Evolutionary conservation across 2,797 vertebrate species (phyloP).

Genomic region (Girardinus metallicus): DNA sequence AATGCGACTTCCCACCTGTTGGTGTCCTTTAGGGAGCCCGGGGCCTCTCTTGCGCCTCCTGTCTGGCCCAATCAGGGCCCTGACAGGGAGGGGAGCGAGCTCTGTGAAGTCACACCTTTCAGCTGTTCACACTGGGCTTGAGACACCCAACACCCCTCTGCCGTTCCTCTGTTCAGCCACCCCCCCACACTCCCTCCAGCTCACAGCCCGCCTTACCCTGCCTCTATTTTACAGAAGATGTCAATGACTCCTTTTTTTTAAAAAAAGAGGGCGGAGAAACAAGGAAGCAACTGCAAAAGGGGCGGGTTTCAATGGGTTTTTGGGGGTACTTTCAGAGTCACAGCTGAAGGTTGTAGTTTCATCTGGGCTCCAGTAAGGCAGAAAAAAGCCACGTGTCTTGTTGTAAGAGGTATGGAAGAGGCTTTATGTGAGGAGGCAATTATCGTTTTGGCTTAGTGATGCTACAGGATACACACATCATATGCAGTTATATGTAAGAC

Average conservation of each 20-base stretch:
- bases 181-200: slow-evolving; percentile 39
- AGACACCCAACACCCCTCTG: slow-evolving; percentile 84
- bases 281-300: slow-evolving; percentile 71
- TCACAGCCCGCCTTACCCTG: slow-evolving; percentile 50
- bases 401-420: slow-evolving; percentile 4
- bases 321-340: slow-evolving; percentile 54
- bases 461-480: background rate
- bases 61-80: slow-evolving; percentile 93
- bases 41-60: slow-evolving; percentile 89
- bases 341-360: slow-evolving; percentile 71
- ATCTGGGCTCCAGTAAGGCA: slow-evolving; percentile 15
- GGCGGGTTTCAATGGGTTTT: slow-evolving; percentile 72
- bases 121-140: slow-evolving; percentile 90
- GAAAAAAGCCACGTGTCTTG: slow-evolving; percentile 35
- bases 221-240: slow-evolving; percentile 74
- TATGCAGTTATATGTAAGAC: slow-evolving; percentile 12
- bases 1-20: slow-evolving; percentile 89
- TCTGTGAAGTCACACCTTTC: slow-evolving; percentile 92
- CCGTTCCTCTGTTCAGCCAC: slow-evolving; percentile 57
- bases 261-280: slow-evolving; percentile 43
- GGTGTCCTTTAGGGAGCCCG: slow-evolving; percentile 90
- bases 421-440: background rate
- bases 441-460: background rate
- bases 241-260: slow-evolving; percentile 73
- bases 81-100: slow-evolving; percentile 88